phyloP scores from a whole-genome alignment of 2,888 invertebrate genomes.

The Synanthedon formicaeformis region DNA sequence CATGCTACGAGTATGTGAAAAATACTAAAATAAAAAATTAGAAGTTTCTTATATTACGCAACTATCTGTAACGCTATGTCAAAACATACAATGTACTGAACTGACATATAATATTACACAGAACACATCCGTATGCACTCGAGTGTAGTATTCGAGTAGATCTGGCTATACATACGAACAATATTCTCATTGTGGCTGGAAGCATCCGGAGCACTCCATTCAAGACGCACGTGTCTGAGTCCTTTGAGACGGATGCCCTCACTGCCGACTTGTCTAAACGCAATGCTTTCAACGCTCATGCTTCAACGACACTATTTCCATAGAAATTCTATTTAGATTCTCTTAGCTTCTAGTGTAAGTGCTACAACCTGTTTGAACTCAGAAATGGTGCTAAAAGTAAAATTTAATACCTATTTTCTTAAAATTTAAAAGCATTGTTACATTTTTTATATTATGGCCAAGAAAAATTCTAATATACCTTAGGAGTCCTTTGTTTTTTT shows the following conservation, averaged over 20 bases:
- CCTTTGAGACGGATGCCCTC: constrained; percentile 46
- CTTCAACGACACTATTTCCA: too few species aligned
- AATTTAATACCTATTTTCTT: too few species aligned
- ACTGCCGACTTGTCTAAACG: not conserved
- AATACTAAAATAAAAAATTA: too few species aligned
- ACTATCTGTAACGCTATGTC: constrained; percentile 8
- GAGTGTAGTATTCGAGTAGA: not conserved
- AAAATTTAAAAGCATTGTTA: too few species aligned
- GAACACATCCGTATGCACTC: constrained; percentile 1
- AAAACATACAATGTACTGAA: constrained; percentile 3
- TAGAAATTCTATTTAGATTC: too few species aligned
- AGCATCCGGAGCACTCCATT: constrained; percentile 56
- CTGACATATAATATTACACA: constrained; percentile 3
- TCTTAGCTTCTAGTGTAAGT: too few species aligned
- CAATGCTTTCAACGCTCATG: not conserved
- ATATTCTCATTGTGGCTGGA: constrained; percentile 30
- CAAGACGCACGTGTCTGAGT: constrained; percentile 50
- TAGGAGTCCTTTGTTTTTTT: too few species aligned
- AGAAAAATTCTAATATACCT: too few species aligned
- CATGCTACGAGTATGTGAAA: too few species aligned
- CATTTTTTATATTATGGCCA: too few species aligned
- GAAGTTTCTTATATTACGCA: not conserved
- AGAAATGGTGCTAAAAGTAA: too few species aligned
- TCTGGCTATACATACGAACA: not conserved
- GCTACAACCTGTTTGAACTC: too few species aligned